Base-by-base conservation (phyloP, 2,797 vertebrate species). In the Vultur gryphus region DNA sequence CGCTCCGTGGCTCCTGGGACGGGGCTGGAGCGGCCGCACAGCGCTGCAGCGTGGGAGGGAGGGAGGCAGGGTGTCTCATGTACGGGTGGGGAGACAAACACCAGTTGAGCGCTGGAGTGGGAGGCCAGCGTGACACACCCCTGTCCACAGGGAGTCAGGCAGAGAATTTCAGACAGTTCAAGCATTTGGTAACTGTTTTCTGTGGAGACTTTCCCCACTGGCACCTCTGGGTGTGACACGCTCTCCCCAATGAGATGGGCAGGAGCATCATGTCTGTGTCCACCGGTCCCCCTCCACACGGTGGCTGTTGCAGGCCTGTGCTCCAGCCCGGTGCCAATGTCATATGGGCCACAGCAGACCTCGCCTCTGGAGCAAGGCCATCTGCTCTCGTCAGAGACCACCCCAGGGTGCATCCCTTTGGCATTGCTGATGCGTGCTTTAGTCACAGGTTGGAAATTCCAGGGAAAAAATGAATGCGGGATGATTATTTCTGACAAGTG, bases 211-310 rank as follows among this genome's bases (percentile, higher is more conserved):
- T 81, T 81, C 26, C 62, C 11, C 6, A 1, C 26, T 17, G 48
- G 33, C 33, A 10, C 23, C 1, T 2, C 35, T 0, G 10, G 28
- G 7, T 28, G 41, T 44, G 77, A 71, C 16, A 3, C 1, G 1
- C 16, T 39, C 8, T 29, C 37, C 26, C 18, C 20, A 21, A 1
- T 1, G 5, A 37, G 84, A 21, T 0, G 3, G 62, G 37, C 54
- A n/a, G 69, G 13, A 80, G 35, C 76, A n/a, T 18, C 17, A 0
- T 4, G 35, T 43, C 44, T 4, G 25, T 4, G 16, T n/a, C 64
- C 12, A 23, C 59, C 0, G 1, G 52, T 21, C 16, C 37, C 15
- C 5, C 16, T 25, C 57, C 0, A 1, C 2, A 24, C 1, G 5
- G 37, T 13, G 49, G 28, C 49, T 6, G 19, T 9, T 2, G 23